Evolutionary conservation across 2,888 invertebrate species (phyloP).

Genomic region (Chrysolina oricalcia): DNA sequence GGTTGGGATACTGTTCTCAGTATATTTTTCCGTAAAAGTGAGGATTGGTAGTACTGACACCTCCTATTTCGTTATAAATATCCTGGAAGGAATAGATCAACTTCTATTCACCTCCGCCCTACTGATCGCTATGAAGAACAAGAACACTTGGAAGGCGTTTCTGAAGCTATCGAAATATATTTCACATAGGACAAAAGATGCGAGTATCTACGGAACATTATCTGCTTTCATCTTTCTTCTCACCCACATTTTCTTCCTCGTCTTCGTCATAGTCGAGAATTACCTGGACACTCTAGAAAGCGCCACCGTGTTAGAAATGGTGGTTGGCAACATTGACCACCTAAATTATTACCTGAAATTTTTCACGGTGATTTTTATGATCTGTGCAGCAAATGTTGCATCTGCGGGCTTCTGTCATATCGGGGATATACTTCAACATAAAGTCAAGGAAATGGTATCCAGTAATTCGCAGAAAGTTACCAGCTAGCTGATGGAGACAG

Average conservation of each 20-base stretch:
- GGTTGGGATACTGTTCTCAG: not conserved
- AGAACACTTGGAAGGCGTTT: not conserved
- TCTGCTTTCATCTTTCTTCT: not conserved
- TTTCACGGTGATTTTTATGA: not conserved
- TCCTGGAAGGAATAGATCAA: constrained; percentile 3
- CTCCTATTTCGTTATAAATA: not conserved
- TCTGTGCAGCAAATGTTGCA: not conserved
- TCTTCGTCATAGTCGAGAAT: not conserved
- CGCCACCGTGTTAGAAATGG: not conserved
- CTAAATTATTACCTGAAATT: constrained; percentile 9
- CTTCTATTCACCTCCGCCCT: not conserved
- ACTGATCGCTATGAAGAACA: not conserved
- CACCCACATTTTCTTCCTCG: not conserved
- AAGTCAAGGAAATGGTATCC: not conserved
- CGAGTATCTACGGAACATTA: not conserved
- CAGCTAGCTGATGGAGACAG: not conserved
- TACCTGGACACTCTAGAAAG: not conserved
- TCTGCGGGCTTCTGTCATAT: not conserved
- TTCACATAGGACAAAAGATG: not conserved
- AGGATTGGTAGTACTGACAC: not conserved
- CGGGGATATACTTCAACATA: not conserved
- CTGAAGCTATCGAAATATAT: not conserved
- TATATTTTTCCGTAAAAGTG: not conserved
- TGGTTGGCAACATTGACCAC: not conserved
- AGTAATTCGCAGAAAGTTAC: not conserved